Percentiles rank a stretch among this genome's conserved stretches.
Conservation (phyloP, 2,113 vertebrate species). For the Smithornis capensis region DNA sequence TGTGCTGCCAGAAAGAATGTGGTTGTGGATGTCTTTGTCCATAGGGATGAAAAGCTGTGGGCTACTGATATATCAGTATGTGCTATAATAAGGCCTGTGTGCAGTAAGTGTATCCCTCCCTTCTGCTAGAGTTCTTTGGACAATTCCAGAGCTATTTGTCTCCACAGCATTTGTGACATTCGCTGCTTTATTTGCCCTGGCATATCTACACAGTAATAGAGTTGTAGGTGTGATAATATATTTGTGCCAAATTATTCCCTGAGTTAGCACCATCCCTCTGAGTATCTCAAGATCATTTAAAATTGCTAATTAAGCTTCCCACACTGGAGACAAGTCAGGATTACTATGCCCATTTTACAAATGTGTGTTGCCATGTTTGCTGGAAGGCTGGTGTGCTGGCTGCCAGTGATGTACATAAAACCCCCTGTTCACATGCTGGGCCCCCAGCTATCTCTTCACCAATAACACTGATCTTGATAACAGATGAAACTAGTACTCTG, state of each 20-base stretch:
- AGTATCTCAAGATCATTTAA: neutral
- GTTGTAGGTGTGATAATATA: neutral
- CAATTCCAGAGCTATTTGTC: slow-evolving; percentile 1
- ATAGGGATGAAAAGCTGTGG: neutral
- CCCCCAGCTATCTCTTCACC: neutral
- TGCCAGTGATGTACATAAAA: neutral
- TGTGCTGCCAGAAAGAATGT: neutral
- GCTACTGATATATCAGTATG: neutral
- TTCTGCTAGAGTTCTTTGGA: neutral
- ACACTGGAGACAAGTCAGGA: neutral
- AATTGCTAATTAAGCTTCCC: slow-evolving; percentile 8
- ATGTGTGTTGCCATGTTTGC: neutral
- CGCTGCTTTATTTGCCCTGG: neutral
- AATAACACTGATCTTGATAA: neutral
- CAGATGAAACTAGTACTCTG: neutral
- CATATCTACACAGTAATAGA: neutral
- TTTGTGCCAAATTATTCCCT: slow-evolving; percentile 3
- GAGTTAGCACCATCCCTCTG: neutral
- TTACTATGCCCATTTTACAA: neutral
- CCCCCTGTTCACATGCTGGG: neutral
- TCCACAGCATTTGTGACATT: neutral
- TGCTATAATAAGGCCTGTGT: neutral
- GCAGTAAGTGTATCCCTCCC: neutral
- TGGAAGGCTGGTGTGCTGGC: neutral
- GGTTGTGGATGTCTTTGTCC: neutral